phyloP scores from a whole-genome alignment of 1,140 invertebrate genomes.

The Platyscapa corneri region DNA sequence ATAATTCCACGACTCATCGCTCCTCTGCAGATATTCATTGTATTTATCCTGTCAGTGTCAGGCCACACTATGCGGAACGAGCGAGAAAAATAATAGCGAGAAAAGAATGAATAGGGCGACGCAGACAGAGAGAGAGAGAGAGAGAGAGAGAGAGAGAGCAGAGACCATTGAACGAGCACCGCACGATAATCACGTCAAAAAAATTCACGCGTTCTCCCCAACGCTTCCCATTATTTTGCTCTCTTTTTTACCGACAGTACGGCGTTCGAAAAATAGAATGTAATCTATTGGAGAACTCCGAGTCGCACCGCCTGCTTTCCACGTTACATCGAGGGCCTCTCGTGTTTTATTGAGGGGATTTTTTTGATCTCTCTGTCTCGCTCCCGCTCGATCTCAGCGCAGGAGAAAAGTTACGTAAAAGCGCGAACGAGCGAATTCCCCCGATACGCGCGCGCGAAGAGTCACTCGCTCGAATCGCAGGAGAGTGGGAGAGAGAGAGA shows the following conservation, averaged over 20 bases:
- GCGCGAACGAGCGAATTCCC: not conserved
- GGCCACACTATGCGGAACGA: slow-evolving; percentile 5
- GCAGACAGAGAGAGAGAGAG: not conserved
- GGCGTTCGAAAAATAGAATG: slow-evolving; percentile 24
- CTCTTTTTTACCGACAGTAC: not conserved
- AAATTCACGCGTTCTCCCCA: slow-evolving; percentile 20
- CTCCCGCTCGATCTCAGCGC: not conserved
- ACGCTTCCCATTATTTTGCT: slow-evolving; percentile 8
- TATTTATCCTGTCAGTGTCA: slow-evolving; percentile 48
- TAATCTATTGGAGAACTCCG: slow-evolving; percentile 7
- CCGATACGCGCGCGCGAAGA: not conserved
- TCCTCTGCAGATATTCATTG: slow-evolving; percentile 49
- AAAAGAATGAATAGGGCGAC: slow-evolving; percentile 24
- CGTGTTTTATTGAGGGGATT: slow-evolving; percentile 42
- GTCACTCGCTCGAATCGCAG: not conserved
- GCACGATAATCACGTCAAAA: slow-evolving; percentile 37
- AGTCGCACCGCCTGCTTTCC: not conserved
- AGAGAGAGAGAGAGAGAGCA: not conserved
- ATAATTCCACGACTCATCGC: slow-evolving; percentile 50
- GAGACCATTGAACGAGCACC: not conserved
- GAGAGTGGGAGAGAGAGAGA: not conserved
- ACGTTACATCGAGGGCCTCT: slow-evolving; percentile 1
- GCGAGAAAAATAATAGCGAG: slow-evolving; percentile 36
- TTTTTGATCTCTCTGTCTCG: not conserved
- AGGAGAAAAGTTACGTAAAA: slow-evolving; percentile 19